These are phyloP conservation scores for Pan troglodytes DNA, from an alignment of 2,113 vertebrate genomes.

Conservation along the genomic window NHGRI_mPanTro3-v2.1_pri NC_072403.2:108541501-108542000, in stretches of 20 bases:
- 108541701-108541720: constrained; percentile 73
- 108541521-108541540: constrained; percentile 28
- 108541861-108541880: not conserved
- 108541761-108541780: constrained; percentile 75
- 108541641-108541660: constrained; percentile 24
- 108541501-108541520: not conserved
- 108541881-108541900: not conserved
- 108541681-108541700: constrained; percentile 67
- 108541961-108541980: not conserved
- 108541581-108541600: constrained; percentile 44
- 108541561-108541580: constrained; percentile 48
- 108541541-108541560: not conserved
- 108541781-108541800: constrained; percentile 69
- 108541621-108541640: not conserved
- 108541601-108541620: constrained; percentile 35
- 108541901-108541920: not conserved
- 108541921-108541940: not conserved
- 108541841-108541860: not conserved
- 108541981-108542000: not conserved
- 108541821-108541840: not conserved
- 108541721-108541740: constrained; percentile 68
- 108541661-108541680: constrained; percentile 32
- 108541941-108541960: not conserved
- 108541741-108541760: constrained; percentile 70
- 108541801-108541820: not conserved